phyloP scores from a whole-genome alignment of 64 coral and sea anemone species.

The Hydrozoanthus tunicans region DNA sequence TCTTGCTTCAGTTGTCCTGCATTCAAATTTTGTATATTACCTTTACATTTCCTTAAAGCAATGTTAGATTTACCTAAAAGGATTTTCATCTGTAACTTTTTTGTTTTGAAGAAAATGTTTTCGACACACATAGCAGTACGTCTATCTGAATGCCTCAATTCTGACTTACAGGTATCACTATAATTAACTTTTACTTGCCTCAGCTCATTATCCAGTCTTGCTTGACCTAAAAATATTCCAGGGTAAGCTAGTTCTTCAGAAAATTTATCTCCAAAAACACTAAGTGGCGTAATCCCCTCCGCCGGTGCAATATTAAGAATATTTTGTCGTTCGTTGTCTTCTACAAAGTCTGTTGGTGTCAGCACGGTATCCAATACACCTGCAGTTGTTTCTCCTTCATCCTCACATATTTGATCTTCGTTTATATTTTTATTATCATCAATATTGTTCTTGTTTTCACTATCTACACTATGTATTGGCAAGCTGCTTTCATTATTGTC shows the following conservation, averaged over 20 bases:
- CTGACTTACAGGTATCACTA: slow-evolving; percentile 8
- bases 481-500: too few species aligned
- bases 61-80: slow-evolving; percentile 9
- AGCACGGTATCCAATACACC: background rate
- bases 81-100: slow-evolving; percentile 1
- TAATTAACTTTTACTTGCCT: slow-evolving; percentile 8
- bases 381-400: background rate
- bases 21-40: slow-evolving; percentile 1
- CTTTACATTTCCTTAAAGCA: slow-evolving; percentile 3
- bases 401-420: background rate
- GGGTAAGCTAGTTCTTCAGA: slow-evolving; percentile 3
- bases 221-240: background rate
- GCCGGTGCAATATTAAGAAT: slow-evolving; percentile 2
- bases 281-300: background rate
- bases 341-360: background rate
- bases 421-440: background rate
- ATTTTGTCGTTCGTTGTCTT: background rate
- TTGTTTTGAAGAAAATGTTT: slow-evolving; percentile 1
- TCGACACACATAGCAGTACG: background rate
- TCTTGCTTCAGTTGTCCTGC: slow-evolving; percentile 2
- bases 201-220: background rate
- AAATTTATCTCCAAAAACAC: slow-evolving; percentile 4
- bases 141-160: background rate
- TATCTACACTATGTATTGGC: too few species aligned
- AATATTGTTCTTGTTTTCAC: too few species aligned